Conservation (phyloP, 2,113 vertebrate species). For the Otocyon megalotis region DNA sequence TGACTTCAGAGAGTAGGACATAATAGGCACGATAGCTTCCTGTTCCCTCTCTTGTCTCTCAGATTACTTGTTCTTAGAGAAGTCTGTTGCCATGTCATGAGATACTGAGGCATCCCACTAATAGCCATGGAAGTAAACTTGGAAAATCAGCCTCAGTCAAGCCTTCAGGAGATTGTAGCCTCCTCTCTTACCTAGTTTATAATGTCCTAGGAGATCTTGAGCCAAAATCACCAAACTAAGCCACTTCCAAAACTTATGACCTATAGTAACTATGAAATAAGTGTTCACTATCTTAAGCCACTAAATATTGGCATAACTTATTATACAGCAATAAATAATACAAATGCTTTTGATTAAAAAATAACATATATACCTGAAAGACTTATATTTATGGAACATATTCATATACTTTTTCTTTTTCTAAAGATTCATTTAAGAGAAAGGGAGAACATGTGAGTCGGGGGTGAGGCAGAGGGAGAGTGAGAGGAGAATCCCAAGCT, state of each 20-base stretch:
- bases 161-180: not conserved
- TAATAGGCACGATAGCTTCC: not conserved
- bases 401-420: constrained; percentile 14
- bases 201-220: not conserved
- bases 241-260: constrained; percentile 14
- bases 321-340: not conserved
- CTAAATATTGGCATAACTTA: not conserved
- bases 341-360: constrained; percentile 44
- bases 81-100: not conserved
- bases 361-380: not conserved
- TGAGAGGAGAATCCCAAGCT: no score
- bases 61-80: not conserved
- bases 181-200: not conserved
- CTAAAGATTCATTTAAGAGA: no score
- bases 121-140: not conserved
- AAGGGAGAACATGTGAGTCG: no score
- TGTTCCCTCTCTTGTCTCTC: not conserved
- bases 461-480: no score
- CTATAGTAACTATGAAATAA: not conserved
- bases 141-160: not conserved
- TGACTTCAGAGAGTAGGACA: not conserved
- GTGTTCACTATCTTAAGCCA: not conserved
- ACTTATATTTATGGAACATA: not conserved
- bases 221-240: not conserved
- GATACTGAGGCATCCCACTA: not conserved